These are phyloP conservation scores for Strigops habroptila DNA, from an alignment of 2,113 vertebrate genomes.

Conservation along the genomic window DNA sequence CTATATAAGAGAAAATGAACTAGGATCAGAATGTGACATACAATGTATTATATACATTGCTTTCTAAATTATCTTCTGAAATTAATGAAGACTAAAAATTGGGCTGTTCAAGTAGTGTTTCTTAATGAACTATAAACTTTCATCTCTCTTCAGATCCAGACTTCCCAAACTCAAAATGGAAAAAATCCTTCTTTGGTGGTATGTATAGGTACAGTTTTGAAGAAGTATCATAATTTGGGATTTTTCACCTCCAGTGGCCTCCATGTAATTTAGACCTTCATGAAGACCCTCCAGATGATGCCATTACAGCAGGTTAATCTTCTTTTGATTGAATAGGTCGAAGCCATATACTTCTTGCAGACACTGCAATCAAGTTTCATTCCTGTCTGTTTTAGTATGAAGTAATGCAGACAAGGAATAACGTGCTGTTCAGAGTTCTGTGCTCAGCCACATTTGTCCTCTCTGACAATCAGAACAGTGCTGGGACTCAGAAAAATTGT, in stretches of 20 bases:
- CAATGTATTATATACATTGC: not conserved
- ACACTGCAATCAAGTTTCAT: not conserved
- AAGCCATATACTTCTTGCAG: not conserved
- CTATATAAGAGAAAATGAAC: not conserved
- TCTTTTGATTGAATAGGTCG: not conserved
- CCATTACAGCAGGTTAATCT: not conserved
- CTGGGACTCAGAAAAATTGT: not conserved
- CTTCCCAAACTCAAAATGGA: not conserved
- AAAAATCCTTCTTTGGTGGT: not conserved
- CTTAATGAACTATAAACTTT: not conserved
- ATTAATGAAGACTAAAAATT: not conserved
- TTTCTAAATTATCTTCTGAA: not conserved
- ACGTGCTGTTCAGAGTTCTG: not conserved
- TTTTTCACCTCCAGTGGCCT: not conserved
- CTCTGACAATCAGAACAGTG: not conserved
- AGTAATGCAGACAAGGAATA: not conserved
- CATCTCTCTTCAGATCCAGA: not conserved
- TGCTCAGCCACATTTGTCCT: not conserved
- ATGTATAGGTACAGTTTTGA: not conserved
- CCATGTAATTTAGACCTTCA: not conserved
- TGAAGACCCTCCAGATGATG: not conserved
- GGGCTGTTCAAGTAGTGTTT: not conserved
- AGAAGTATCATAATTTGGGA: not conserved
- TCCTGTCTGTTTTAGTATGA: not conserved
- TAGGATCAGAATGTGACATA: not conserved